Evolutionary conservation across 2,113 vertebrate species (phyloP).

Genomic region (Anas platyrhynchos): DNA sequence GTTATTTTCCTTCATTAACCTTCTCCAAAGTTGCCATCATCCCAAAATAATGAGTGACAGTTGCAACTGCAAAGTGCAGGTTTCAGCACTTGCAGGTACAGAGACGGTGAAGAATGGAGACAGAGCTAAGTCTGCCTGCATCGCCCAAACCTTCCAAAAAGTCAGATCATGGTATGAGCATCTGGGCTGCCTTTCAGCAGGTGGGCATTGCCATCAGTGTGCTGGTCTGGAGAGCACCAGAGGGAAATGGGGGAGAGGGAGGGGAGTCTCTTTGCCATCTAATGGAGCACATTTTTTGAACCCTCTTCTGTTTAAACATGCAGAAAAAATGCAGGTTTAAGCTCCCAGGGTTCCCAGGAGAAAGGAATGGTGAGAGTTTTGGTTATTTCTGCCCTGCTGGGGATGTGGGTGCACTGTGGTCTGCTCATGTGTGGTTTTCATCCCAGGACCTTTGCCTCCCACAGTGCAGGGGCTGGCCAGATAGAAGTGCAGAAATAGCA

Average conservation of each 20-base stretch:
- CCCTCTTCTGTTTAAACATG: not conserved
- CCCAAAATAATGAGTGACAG: not conserved
- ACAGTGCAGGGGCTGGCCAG: not conserved
- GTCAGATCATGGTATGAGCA: not conserved
- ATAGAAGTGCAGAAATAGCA: not conserved
- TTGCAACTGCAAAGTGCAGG: not conserved
- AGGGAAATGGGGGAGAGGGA: not conserved
- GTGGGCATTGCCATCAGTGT: not conserved
- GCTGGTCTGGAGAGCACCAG: not conserved
- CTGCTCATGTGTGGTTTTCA: not conserved
- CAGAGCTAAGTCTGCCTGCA: not conserved
- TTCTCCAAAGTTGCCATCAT: not conserved
- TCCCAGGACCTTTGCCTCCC: not conserved
- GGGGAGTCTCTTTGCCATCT: not conserved
- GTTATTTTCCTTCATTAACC: slow-evolving; percentile 36
- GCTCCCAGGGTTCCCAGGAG: not conserved
- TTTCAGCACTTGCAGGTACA: not conserved
- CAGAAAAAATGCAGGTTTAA: not conserved
- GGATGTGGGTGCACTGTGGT: rapidly evolving
- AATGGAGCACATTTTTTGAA: not conserved
- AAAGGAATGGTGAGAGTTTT: not conserved
- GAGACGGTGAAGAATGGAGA: not conserved
- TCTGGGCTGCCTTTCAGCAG: not conserved
- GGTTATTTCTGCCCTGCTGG: not conserved
- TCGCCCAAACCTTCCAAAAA: not conserved